These are phyloP conservation scores for Pheucticus melanocephalus DNA, from an alignment of 2,113 vertebrate species.

Conservation along the genomic window DNA sequence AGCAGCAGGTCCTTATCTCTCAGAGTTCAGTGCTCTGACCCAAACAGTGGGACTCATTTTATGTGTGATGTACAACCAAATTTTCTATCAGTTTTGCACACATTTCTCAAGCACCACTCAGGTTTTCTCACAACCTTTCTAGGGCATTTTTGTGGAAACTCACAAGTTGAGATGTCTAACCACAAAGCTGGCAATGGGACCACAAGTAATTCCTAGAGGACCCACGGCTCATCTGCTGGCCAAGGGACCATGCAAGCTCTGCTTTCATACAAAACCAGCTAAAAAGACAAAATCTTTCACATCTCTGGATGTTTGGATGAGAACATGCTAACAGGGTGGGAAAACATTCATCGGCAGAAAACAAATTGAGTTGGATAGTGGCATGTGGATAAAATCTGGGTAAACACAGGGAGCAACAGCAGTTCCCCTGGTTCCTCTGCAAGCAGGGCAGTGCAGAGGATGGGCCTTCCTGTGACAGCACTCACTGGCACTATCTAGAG, in stretches of 20 bases:
- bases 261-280: background rate
- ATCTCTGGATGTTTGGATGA: background rate
- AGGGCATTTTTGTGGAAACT: background rate
- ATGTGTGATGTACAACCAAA: background rate
- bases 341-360: background rate
- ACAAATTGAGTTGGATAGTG: background rate
- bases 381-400: background rate
- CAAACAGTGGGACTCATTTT: background rate
- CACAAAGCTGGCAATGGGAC: background rate
- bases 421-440: background rate
- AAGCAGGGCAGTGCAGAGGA: accelerated
- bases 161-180: background rate
- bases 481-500: background rate
- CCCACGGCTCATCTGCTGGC: background rate
- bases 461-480: accelerated
- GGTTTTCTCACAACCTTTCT: background rate
- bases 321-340: background rate
- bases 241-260: background rate
- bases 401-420: background rate
- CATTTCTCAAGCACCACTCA: background rate
- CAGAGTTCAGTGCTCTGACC: background rate
- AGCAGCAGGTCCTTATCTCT: background rate
- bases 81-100: background rate
- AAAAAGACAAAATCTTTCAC: background rate
- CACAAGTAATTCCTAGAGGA: background rate